A percentile compares a stretch with the other conserved stretches of the same genome.
phyloP scores from a whole-genome alignment of 1,140 invertebrate genomes.

The Drosophila paulistorum region DNA sequence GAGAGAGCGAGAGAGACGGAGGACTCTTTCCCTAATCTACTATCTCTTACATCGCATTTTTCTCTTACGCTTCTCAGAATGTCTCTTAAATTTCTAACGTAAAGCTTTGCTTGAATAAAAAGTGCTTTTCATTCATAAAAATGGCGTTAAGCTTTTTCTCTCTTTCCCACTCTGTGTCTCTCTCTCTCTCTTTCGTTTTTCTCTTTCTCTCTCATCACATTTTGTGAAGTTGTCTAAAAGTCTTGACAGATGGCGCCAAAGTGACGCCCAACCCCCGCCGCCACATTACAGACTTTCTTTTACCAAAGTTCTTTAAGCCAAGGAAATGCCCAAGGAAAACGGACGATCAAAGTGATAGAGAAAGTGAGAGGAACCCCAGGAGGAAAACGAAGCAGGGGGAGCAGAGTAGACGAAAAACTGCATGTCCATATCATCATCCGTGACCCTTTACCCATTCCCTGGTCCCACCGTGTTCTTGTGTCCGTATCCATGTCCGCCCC shows the following conservation, averaged over 20 bases:
- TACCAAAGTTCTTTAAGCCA: neutral
- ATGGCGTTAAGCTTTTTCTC: conserved; percentile 71
- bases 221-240: conserved; percentile 49
- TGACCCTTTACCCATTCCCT: conserved; percentile 52
- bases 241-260: conserved; percentile 68
- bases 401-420: conserved; percentile 26
- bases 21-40: conserved; percentile 9
- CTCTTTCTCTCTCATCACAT: conserved; percentile 16
- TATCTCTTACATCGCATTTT: neutral
- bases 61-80: neutral
- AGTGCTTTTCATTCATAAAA: conserved; percentile 79
- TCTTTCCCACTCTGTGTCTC: conserved; percentile 18
- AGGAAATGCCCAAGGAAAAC: conserved; percentile 35
- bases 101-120: conserved; percentile 36
- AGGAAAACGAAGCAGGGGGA: neutral
- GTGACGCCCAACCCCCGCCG: neutral
- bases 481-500: conserved; percentile 70
- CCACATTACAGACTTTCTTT: neutral
- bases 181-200: neutral
- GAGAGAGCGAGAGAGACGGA: no score
- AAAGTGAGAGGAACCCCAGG: neutral
- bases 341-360: conserved; percentile 10
- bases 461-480: conserved; percentile 8
- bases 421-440: conserved; percentile 46
- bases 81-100: conserved; percentile 43